Evolutionary conservation across 2,888 invertebrate genomes (phyloP), one percentile per base, ranked within the genome.

Genomic region (Drosophila infuscata): DNA sequence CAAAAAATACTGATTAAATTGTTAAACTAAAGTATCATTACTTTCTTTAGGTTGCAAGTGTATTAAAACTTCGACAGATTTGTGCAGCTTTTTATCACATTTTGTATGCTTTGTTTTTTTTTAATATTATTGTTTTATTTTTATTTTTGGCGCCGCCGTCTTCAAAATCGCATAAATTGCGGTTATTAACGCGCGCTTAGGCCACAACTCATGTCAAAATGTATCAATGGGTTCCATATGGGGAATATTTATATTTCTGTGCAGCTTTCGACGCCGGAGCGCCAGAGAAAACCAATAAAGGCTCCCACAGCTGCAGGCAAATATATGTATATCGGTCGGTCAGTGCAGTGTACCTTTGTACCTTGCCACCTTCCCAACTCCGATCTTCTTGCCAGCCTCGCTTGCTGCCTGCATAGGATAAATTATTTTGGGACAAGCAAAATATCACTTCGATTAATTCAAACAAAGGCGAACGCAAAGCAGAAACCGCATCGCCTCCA

Each of bases 361-460:
- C 51, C 51, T 51, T 51, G 17, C 51, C 17, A n/a, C 30, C 29
- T 30, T 20, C 41, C n/a, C 30, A 46, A 32, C 51, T n/a, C 25
- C 25, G 25, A n/a, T 30, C 29, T 8, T n/a, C 32, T 17, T 36
- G 25, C 17, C 38, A 30, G 41, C 38, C 25, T 9, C 11, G 36
- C 73, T 53, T 9, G 20, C 33, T 46, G 62, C 32, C 35, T 70
- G 79, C 72, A 71, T 76, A 81, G 86, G 84, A 90, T 93, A 92
- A 93, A 93, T 93, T 92, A 93, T 92, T 93, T 92, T 85, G 90
- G 91, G 92, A 92, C 92, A 92, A 92, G 93, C 90, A 88, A 93
- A 92, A 92, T 92, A 92, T 92, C 93, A 92, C 92, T 93, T 92
- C 92, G 92, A 93, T 92, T 92, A 92, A 92, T 93, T 92, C 92